Conservation (phyloP, 2,797 vertebrate genomes). For the Peromyscus melanophrys region DNA sequence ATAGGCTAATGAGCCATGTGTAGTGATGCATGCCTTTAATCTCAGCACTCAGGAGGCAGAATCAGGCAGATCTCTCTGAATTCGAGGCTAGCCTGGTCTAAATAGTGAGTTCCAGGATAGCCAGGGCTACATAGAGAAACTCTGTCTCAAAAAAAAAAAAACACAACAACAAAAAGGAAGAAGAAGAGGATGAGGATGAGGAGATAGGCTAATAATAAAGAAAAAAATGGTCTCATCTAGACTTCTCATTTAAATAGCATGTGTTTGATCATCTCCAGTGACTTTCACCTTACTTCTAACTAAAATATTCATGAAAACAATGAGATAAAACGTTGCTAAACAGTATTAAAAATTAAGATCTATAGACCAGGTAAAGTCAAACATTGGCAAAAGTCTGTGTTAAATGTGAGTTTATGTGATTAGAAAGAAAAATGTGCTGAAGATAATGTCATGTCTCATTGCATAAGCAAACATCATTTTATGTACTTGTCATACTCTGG, state of each 20-base stretch:
- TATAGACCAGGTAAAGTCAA: not conserved
- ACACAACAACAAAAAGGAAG: too few relatives aligned
- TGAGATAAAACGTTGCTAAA: not conserved
- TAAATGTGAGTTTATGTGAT: conserved; percentile 18
- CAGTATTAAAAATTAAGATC: not conserved
- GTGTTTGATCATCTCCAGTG: not conserved
- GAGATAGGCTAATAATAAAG: not conserved
- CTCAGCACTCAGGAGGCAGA: too few relatives aligned
- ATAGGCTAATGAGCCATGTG: not conserved
- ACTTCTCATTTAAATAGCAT: not conserved
- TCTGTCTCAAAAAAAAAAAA: too few relatives aligned
- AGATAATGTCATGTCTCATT: not conserved
- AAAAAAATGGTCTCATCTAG: not conserved
- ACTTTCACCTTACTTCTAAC: not conserved
- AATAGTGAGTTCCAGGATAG: too few relatives aligned
- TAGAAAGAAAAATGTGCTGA: not conserved
- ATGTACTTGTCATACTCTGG: not conserved
- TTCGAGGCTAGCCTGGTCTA: too few relatives aligned
- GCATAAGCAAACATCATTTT: not conserved
- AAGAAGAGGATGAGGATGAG: not conserved
- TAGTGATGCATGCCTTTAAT: not conserved
- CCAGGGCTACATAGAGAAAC: too few relatives aligned
- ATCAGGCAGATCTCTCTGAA: too few relatives aligned
- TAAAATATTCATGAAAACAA: conserved; percentile 33
- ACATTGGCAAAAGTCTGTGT: not conserved